Base-by-base conservation (phyloP, 2,888 invertebrate species). In the Leptopilina syphax region DNA sequence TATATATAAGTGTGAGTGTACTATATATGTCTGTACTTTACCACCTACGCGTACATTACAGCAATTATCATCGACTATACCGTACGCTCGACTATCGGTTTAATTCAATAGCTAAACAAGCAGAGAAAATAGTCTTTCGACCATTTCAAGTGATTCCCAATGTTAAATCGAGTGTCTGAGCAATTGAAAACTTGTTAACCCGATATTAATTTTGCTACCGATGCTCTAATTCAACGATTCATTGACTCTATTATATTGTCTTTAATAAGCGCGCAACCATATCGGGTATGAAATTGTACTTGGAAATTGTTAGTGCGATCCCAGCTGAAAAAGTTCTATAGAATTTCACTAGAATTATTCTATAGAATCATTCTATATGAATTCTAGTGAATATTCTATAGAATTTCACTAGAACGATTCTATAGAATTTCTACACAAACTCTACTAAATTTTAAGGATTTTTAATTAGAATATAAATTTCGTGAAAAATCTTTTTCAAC, bases 31-130 rank as follows among this genome's bases (percentile, higher is more conserved):
- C 24, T 78, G 78, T 85, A 84, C 85, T 86, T 85, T 85, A 85
- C 85, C 85, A 86, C 87, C 87, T 85, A 85, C 85, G 87, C 85
- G 86, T 73, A 54, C 86, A 89, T 89, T 89, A 86, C 87, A 88
- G 87, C 88, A 90, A 90, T 89, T 89, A 89, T 88, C 86, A 77
- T 78, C 84, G 83, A 84, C 85, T 60, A 60, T 60, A 60, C 12
- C 82, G 83, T 82, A 82, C 84, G 83, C 80, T 82, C 87, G 84
- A 88, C 88, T 88, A 89, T 88, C 87, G 87, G 86, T 85, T 87
- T 84, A 84, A 85, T 86, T 87, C 87, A 88, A 89, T 88, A 88
- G 87, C 63, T 63, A 63, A 63, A 63, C 63, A 63, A 63, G 70
- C 85, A 87, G 83, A 83, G 79, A 82, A 85, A 85, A 86, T 86